Percentiles rank a stretch among this genome's conserved stretches.
These are phyloP conservation scores for Celastrina argiolus DNA, from an alignment of 2,888 invertebrate species.

Conservation along the genomic window DNA sequence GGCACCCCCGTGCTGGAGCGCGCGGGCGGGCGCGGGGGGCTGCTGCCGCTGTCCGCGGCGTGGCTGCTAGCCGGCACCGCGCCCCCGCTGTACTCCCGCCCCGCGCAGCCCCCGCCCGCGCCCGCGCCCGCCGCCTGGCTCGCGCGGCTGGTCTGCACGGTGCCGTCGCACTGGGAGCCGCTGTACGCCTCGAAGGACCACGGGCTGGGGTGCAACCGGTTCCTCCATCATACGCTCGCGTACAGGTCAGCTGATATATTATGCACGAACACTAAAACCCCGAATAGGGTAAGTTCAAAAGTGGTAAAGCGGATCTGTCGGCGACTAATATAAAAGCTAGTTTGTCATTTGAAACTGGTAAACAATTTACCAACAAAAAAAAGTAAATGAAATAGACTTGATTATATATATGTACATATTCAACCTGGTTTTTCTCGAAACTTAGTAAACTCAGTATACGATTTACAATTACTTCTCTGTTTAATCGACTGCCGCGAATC, in stretches of 20 bases:
- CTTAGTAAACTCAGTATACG: too few relatives aligned
- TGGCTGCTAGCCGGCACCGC: conserved; percentile 84
- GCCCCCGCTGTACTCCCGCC: conserved; percentile 76
- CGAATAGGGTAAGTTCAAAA: too few relatives aligned
- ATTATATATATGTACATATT: too few relatives aligned
- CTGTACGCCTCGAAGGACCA: conserved; percentile 91
- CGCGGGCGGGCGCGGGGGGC: conserved; percentile 46
- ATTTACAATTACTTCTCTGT: too few relatives aligned
- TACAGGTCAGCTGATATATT: conserved; percentile 67
- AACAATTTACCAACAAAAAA: too few relatives aligned
- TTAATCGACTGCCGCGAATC: too few relatives aligned
- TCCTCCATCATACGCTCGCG: conserved; percentile 90
- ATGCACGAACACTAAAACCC: too few relatives aligned
- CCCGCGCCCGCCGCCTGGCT: conserved; percentile 79
- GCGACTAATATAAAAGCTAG: too few relatives aligned
- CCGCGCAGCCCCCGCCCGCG: conserved; percentile 45
- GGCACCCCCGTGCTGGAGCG: conserved; percentile 84
- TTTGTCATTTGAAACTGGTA: too few relatives aligned
- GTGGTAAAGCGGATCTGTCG: too few relatives aligned
- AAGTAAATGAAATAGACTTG: too few relatives aligned
- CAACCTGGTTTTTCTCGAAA: too few relatives aligned
- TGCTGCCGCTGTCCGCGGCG: conserved; percentile 81
- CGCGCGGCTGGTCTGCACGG: conserved; percentile 80
- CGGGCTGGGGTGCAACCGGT: conserved; percentile 92
- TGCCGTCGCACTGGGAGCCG: conserved; percentile 90